Evolutionary conservation across 2,113 vertebrate genomes (phyloP).

Genomic region (Hemichromis elongatus): DNA sequence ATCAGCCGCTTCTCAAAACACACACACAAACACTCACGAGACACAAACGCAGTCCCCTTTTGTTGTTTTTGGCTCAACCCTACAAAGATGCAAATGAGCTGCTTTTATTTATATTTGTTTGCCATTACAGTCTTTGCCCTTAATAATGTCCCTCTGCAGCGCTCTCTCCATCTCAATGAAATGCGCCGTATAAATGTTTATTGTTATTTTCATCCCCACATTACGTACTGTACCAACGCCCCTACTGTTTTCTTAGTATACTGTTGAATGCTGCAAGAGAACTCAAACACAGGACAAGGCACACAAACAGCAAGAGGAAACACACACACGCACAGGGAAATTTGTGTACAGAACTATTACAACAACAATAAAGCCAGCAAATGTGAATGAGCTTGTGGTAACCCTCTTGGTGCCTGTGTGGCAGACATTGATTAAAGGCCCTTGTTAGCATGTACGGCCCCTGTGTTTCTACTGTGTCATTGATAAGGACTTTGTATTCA

Average conservation of each 20-base stretch:
- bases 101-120: background rate
- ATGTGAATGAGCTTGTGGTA: conserved; percentile 18
- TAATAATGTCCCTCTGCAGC: background rate
- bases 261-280: background rate
- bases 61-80: background rate
- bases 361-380: conserved; percentile 7
- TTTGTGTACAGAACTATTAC: background rate
- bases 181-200: background rate
- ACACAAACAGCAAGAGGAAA: background rate
- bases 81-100: background rate
- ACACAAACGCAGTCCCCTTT: background rate
- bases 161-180: background rate
- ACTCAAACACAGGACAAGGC: background rate
- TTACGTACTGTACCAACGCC: background rate
- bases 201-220: background rate
- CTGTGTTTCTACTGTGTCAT: conserved; percentile 59
- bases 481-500: conserved; percentile 65
- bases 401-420: conserved; percentile 40
- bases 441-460: conserved; percentile 52
- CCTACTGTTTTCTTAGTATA: conserved; percentile 4
- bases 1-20: background rate
- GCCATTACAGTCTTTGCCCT: background rate
- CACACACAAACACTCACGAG: background rate
- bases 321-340: background rate
- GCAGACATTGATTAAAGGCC: conserved; percentile 62